Evolutionary conservation across 2,797 vertebrate species (phyloP).

Genomic region (Gymnothorax reevesii): DNA sequence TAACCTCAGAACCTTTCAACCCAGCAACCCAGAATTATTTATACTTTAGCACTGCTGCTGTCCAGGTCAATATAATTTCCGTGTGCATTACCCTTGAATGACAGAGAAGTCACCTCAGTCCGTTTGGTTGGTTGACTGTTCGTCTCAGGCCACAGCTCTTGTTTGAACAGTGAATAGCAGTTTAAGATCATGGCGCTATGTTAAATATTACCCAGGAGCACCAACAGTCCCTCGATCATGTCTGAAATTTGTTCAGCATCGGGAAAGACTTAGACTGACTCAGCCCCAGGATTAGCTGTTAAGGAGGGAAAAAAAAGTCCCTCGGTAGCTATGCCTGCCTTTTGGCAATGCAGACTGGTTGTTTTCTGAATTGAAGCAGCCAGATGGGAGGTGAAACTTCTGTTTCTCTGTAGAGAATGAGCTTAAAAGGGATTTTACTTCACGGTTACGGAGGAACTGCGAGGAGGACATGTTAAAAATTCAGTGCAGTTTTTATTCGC

Average conservation of each 20-base stretch:
- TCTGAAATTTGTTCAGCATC: neutral
- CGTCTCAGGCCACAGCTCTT: neutral
- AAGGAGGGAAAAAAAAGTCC: neutral
- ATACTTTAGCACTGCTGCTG: neutral
- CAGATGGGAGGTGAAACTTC: neutral
- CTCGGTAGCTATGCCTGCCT: neutral
- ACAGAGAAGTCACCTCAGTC: neutral
- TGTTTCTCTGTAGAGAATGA: neutral
- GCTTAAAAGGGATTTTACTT: slow-evolving; percentile 11
- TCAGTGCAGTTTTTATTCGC: neutral
- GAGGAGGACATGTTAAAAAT: neutral
- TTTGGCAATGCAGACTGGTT: neutral
- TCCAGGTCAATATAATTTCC: neutral
- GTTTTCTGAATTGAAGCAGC: neutral
- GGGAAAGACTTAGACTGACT: neutral
- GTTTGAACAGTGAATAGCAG: neutral
- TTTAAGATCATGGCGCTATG: neutral
- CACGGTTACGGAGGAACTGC: neutral
- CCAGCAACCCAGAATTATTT: neutral
- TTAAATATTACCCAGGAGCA: neutral
- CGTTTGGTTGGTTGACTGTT: neutral
- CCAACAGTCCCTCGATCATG: neutral
- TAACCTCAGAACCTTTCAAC: neutral
- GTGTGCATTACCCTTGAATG: neutral
- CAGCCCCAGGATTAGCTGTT: neutral